Evolutionary conservation across 92 coral and sea anemone genomes (phyloP), one percentile per base, ranked within the genome.

Genomic region (Pocillopora meandrina): DNA sequence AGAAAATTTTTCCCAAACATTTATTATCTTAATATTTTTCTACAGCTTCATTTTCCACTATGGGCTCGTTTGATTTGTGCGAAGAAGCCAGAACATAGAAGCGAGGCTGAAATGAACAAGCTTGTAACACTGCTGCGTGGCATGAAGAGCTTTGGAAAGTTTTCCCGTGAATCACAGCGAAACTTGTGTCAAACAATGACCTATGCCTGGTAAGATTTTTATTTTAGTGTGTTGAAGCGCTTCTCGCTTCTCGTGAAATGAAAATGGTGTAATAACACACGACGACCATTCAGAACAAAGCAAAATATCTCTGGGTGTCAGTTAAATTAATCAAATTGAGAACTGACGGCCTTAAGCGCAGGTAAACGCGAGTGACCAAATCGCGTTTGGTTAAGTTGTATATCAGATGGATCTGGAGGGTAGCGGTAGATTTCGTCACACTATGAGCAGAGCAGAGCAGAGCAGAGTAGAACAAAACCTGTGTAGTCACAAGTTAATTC

Each of bases 1-100:
- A 1, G 31, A 26, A 26, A 26, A 1, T 26, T 26, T 26, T 26
- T 26, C 31, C 19, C 15, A 12, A 12, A 12, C 8, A 42, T 67
- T 67, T 31, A 67, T 42, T 23, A 18, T 12, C 17, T 33, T 6
- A 23, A 67, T 26, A 2, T 67, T 26, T 14, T n/a, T 56, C 66
- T 26, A 7, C 17, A 94, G 98, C 90, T 94, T 13, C 92, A 94
- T 68, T 94, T 94, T 59, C 98, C 98, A 0, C 64, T 92, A 3
- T 94, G 98, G 98, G 98, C 98, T 11, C 98, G 98, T 59, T 84
- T 87, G 93, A 87, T 84, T 10, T 94, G 98, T 56, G 84, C 85
- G 2, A 91, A 88, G 73, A 56, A 68, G 52, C 98, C 98, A 4
- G 89, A 90, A 5, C 87, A 92, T 71, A 85, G 98, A 80, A 78